phyloP scores from a whole-genome alignment of 2,113 vertebrate genomes.

The Paramisgurnus dabryanus region DNA sequence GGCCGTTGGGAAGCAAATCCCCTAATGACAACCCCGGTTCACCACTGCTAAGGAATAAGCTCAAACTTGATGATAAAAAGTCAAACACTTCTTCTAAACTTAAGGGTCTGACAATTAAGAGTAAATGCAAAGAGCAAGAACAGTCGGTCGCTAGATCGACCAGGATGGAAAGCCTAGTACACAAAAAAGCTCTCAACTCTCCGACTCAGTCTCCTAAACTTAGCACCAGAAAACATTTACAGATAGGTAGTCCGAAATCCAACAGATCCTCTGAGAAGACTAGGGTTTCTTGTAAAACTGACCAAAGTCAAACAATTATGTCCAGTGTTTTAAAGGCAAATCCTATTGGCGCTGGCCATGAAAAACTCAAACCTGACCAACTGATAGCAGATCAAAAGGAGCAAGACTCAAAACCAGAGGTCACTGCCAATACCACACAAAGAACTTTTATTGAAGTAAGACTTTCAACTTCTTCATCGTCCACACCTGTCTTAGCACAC shows the following conservation, averaged over 20 bases:
- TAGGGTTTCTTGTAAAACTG: constrained; percentile 30
- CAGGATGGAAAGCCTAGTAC: constrained; percentile 62
- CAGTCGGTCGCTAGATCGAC: constrained; percentile 38
- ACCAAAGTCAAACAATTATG: constrained; percentile 24
- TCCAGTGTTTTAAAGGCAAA: constrained; percentile 9
- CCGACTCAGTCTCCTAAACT: constrained; percentile 69
- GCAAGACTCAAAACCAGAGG: constrained; percentile 55
- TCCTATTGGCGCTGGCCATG: constrained; percentile 45
- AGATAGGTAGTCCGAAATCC: constrained; percentile 41
- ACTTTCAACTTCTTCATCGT: constrained; percentile 66
- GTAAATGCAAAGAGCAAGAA: constrained; percentile 71
- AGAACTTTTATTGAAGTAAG: constrained; percentile 79
- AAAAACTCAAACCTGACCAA: constrained; percentile 1
- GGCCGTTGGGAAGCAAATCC: constrained; percentile 60
- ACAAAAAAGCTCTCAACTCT: constrained; percentile 67
- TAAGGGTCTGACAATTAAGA: constrained; percentile 79
- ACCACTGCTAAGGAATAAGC: constrained; percentile 63
- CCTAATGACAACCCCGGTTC: constrained; percentile 66
- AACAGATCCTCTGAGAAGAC: constrained; percentile 41
- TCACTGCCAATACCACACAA: constrained; percentile 65
- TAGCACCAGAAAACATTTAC: constrained; percentile 30
- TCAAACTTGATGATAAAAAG: constrained; percentile 68
- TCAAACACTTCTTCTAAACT: constrained; percentile 73
- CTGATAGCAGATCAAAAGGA: constrained; percentile 55
- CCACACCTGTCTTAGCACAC: constrained; percentile 57